Conservation (phyloP, 1,140 invertebrate species). For the Bombus picipes region DNA sequence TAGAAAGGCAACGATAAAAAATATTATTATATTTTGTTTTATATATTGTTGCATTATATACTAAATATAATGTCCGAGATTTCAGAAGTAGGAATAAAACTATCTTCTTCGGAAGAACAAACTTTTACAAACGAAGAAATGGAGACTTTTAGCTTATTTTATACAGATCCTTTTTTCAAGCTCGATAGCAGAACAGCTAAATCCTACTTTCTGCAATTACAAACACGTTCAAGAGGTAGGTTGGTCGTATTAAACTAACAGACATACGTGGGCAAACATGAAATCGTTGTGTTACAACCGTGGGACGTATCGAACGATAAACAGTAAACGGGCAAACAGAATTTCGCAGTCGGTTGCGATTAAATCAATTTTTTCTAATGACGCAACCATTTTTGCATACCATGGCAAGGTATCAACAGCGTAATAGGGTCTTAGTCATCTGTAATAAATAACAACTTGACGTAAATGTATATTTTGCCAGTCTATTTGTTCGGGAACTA, state of each 20-base stretch:
- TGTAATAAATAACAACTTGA: background rate
- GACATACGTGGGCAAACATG: conserved; percentile 69
- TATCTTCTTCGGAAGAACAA: too few relatives aligned
- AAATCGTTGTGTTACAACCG: conserved; percentile 52
- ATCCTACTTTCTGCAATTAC: background rate
- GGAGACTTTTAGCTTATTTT: too few relatives aligned
- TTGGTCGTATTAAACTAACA: conserved; percentile 21
- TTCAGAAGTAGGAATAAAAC: too few relatives aligned
- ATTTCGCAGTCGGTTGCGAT: background rate
- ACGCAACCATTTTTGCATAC: conserved; percentile 11
- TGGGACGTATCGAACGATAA: conserved; percentile 52
- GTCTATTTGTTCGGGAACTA: too few relatives aligned
- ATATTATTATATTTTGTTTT: too few relatives aligned
- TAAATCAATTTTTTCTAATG: conserved; percentile 1
- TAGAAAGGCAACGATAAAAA: too few relatives aligned
- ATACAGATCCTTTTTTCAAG: background rate
- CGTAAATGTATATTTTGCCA: background rate
- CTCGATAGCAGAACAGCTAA: background rate
- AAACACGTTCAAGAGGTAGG: conserved; percentile 7
- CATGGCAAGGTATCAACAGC: background rate
- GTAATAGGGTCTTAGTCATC: background rate
- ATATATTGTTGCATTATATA: too few relatives aligned
- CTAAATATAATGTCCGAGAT: too few relatives aligned
- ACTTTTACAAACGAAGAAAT: too few relatives aligned
- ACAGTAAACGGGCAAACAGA: conserved; percentile 22